phyloP scores from a whole-genome alignment of 2,888 invertebrate genomes.

The Lasiommata megera region DNA sequence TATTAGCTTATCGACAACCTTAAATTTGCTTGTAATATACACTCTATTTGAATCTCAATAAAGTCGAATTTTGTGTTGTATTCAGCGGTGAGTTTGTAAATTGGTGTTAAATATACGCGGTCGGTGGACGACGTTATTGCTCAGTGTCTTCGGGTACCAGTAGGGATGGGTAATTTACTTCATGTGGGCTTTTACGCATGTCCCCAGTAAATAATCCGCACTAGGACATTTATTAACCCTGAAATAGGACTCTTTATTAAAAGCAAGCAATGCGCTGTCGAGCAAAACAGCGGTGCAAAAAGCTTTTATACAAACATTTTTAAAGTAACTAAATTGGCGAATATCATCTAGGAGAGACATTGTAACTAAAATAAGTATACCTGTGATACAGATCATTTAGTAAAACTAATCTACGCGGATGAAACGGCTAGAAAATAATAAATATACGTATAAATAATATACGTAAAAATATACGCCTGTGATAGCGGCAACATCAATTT shows the following conservation, averaged over 20 bases:
- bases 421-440: no score
- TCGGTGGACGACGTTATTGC: constrained; percentile 65
- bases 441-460: no score
- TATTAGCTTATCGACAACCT: constrained; percentile 32
- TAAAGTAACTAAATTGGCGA: no score
- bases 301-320: no score
- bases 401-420: no score
- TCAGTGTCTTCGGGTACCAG: constrained; percentile 62
- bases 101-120: constrained; percentile 58
- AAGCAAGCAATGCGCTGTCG: constrained; percentile 9
- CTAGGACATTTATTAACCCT: constrained; percentile 34
- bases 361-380: no score
- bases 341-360: no score
- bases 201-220: constrained; percentile 35
- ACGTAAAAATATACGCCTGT: no score
- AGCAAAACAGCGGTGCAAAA: constrained; percentile 19
- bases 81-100: constrained; percentile 26
- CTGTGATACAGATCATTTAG: no score
- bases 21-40: constrained; percentile 28
- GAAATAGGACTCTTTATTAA: constrained; percentile 32
- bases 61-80: constrained; percentile 18
- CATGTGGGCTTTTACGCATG: constrained; percentile 32
- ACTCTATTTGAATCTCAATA: constrained; percentile 25
- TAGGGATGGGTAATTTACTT: constrained; percentile 46
- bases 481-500: no score